Conservation (phyloP, 2,888 invertebrate species). For the Synanthedon vespiformis region DNA sequence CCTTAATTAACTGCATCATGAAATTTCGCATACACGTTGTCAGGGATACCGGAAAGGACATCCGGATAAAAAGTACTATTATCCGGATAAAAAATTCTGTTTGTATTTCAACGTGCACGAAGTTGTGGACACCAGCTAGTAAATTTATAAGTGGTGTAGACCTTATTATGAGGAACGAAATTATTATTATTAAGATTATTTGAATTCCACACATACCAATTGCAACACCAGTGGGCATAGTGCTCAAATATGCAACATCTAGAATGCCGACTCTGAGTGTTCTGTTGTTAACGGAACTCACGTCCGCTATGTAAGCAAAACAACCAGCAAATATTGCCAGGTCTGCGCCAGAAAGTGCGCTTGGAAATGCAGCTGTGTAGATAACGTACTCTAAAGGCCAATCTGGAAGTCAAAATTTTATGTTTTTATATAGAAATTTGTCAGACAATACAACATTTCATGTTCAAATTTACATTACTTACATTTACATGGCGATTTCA, state of each 20-base stretch:
- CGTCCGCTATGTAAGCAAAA: conserved; percentile 85
- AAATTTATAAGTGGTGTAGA: not conserved
- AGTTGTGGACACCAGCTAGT: too few species aligned
- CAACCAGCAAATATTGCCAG: conserved; percentile 84
- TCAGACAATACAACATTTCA: too few species aligned
- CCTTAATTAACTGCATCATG: too few species aligned
- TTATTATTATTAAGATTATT: not conserved
- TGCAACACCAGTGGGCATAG: conserved; percentile 86
- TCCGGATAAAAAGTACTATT: too few species aligned
- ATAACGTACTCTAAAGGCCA: conserved; percentile 84
- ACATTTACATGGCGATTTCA: too few species aligned
- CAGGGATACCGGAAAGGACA: too few species aligned
- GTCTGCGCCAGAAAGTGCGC: conserved; percentile 82
- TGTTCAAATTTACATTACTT: too few species aligned
- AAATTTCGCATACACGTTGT: too few species aligned
- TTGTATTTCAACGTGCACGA: too few species aligned
- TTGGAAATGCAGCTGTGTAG: conserved; percentile 81
- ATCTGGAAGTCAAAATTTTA: conserved; percentile 14
- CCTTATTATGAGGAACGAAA: not conserved
- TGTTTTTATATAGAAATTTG: too few species aligned
- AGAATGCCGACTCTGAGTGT: conserved; percentile 85
- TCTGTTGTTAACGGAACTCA: conserved; percentile 75
- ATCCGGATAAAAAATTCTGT: too few species aligned
- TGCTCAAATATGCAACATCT: conserved; percentile 83
- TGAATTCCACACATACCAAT: conserved; percentile 66